phyloP scores from a whole-genome alignment of 2,888 invertebrate genomes.

The Pasiphila rectangulata region DNA sequence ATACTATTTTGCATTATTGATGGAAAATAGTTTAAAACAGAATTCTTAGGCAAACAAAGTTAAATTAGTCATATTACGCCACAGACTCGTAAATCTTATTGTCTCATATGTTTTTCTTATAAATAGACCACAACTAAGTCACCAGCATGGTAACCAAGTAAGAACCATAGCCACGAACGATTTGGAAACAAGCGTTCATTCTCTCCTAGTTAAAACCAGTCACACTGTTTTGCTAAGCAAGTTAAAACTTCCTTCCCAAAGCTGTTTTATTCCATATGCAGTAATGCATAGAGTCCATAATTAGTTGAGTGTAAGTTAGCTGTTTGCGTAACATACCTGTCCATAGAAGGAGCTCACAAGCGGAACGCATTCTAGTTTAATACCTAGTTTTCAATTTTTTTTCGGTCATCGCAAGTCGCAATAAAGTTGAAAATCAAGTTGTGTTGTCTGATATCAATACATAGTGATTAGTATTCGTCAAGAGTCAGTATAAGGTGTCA shows the following conservation, averaged over 20 bases:
- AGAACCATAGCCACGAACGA: background rate
- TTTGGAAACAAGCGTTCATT: slow-evolving; percentile 8
- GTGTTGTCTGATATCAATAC: slow-evolving; percentile 16
- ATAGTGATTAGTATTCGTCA: slow-evolving; percentile 24
- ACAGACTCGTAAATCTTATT: no score
- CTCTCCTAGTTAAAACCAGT: slow-evolving; percentile 22
- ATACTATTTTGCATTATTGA: no score
- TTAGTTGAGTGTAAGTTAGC: slow-evolving; percentile 15
- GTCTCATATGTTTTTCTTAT: no score
- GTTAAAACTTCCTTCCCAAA: background rate
- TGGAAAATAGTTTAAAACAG: no score
- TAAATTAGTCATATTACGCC: no score
- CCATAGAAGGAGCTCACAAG: slow-evolving; percentile 42
- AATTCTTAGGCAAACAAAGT: no score
- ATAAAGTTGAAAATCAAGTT: slow-evolving; percentile 25
- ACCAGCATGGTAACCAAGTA: background rate
- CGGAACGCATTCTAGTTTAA: slow-evolving; percentile 40
- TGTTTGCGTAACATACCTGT: slow-evolving; percentile 44
- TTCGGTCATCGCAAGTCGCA: slow-evolving; percentile 12
- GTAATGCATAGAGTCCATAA: slow-evolving; percentile 20
- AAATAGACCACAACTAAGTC: no score
- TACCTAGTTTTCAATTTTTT: slow-evolving; percentile 17
- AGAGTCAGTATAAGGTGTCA: slow-evolving; percentile 20
- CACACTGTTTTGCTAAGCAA: slow-evolving; percentile 20
- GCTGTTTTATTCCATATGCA: slow-evolving; percentile 2